These are phyloP conservation scores for Antheraea yamamai DNA, from an alignment of 2,888 invertebrate species.

Conservation along the genomic window DNA sequence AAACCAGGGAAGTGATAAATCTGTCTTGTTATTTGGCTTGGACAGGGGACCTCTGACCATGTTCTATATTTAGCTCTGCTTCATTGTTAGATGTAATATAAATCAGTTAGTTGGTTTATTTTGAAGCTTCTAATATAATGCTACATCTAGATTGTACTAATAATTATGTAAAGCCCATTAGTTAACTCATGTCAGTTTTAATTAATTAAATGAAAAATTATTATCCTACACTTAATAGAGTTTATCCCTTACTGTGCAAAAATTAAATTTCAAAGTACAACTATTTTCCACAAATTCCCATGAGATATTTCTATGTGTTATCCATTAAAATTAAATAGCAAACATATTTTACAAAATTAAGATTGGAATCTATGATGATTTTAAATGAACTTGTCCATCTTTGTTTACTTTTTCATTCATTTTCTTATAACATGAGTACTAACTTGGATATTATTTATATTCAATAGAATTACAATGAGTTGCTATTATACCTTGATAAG, in stretches of 20 bases:
- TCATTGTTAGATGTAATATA: not conserved
- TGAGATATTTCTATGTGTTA: not conserved
- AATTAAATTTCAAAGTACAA: not conserved
- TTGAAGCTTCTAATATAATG: not conserved
- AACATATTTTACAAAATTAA: not conserved
- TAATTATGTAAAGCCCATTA: not conserved
- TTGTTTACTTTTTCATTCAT: not conserved
- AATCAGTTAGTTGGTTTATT: not conserved
- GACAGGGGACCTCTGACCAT: constrained; percentile 1
- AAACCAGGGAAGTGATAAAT: not conserved
- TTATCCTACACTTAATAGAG: not conserved
- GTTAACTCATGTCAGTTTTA: no score
- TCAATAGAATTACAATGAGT: not conserved
- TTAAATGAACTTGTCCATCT: not conserved
- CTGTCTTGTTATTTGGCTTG: not conserved
- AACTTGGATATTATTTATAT: not conserved
- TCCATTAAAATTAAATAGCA: not conserved
- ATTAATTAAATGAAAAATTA: not conserved
- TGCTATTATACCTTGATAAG: not conserved
- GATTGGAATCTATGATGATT: not conserved
- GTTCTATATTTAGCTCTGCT: constrained; percentile 11
- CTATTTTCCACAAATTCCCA: not conserved
- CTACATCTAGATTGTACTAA: not conserved
- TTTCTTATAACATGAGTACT: no score
- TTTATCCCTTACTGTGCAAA: not conserved